Percentiles rank a stretch among this genome's conserved stretches.
Conservation (phyloP, 2,888 invertebrate species). For the Dicranocentrus wangi region DNA sequence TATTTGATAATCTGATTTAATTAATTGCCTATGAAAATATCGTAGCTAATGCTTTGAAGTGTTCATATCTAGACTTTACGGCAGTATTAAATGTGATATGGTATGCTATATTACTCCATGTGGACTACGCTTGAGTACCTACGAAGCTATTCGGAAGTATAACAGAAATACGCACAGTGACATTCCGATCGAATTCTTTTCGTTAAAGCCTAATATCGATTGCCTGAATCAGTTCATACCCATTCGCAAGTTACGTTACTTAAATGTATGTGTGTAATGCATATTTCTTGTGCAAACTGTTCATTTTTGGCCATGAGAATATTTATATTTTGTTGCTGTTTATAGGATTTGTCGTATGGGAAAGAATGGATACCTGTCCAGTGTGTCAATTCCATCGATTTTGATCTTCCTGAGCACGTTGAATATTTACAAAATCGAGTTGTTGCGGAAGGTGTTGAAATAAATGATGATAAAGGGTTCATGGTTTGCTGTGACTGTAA, state of each 20-base stretch:
- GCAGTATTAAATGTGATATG: background rate
- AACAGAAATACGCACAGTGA: slow-evolving; percentile 80
- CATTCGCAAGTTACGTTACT: background rate
- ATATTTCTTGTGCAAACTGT: background rate
- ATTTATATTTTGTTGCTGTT: background rate
- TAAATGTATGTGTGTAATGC: slow-evolving; percentile 3
- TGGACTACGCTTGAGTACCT: slow-evolving; percentile 84
- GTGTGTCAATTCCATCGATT: slow-evolving; percentile 91
- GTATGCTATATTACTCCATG: slow-evolving; percentile 83
- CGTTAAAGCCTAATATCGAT: slow-evolving; percentile 86
- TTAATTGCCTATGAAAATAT: too few relatives aligned
- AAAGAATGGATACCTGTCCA: slow-evolving; percentile 91
- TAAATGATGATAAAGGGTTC: slow-evolving; percentile 89
- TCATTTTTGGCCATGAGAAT: background rate
- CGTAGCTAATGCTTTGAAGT: too few relatives aligned
- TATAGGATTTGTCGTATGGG: slow-evolving; percentile 83
- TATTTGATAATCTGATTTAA: too few relatives aligned
- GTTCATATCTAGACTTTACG: background rate
- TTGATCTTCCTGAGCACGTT: slow-evolving; percentile 86
- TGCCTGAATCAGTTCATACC: slow-evolving; percentile 85
- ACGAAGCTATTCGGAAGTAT: slow-evolving; percentile 86
- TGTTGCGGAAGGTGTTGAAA: slow-evolving; percentile 88
- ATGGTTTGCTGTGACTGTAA: slow-evolving; percentile 92
- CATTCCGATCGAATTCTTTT: slow-evolving; percentile 92
- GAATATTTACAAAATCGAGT: slow-evolving; percentile 89